Evolutionary conservation across 2,888 invertebrate species (phyloP).

Genomic region (Strigamia maritima): DNA sequence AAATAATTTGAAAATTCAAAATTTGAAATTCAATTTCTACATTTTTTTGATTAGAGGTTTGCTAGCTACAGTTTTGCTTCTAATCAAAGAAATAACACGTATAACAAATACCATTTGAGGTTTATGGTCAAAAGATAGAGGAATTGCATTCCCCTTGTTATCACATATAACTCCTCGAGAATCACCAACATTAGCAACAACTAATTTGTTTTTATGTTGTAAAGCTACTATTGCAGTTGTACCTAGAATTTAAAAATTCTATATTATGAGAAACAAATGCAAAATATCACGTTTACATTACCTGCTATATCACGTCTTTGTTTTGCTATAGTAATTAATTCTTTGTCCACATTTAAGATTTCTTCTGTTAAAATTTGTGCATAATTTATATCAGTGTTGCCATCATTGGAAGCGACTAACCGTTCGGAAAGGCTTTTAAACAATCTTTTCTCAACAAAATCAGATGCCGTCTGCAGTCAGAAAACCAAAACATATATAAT

Average conservation of each 20-base stretch:
- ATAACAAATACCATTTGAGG: slow-evolving; percentile 74
- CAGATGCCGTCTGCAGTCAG: slow-evolving; percentile 71
- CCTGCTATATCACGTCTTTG: slow-evolving; percentile 65
- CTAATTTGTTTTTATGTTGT: slow-evolving; percentile 73
- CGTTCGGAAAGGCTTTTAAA: slow-evolving; percentile 64
- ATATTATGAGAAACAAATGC: not conserved
- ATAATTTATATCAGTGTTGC: slow-evolving; percentile 63
- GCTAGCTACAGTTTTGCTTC: too few relatives aligned
- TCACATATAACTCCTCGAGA: slow-evolving; percentile 95
- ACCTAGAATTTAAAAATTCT: slow-evolving; percentile 55
- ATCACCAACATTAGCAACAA: slow-evolving; percentile 95
- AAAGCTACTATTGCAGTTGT: slow-evolving; percentile 89
- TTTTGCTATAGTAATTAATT: slow-evolving; percentile 77
- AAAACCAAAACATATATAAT: slow-evolving; percentile 45
- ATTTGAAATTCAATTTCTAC: too few relatives aligned
- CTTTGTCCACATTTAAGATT: slow-evolving; percentile 59
- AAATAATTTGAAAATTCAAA: not conserved
- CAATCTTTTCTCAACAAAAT: slow-evolving; percentile 83
- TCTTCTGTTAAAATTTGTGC: slow-evolving; percentile 41
- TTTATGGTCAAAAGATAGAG: slow-evolving; percentile 93
- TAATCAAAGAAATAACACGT: too few relatives aligned
- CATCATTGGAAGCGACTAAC: slow-evolving; percentile 58
- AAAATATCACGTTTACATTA: too few relatives aligned
- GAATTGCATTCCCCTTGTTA: slow-evolving; percentile 80
- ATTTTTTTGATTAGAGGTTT: not conserved